phyloP scores from a whole-genome alignment of 2,888 invertebrate genomes.

The Oligia strigilis region DNA sequence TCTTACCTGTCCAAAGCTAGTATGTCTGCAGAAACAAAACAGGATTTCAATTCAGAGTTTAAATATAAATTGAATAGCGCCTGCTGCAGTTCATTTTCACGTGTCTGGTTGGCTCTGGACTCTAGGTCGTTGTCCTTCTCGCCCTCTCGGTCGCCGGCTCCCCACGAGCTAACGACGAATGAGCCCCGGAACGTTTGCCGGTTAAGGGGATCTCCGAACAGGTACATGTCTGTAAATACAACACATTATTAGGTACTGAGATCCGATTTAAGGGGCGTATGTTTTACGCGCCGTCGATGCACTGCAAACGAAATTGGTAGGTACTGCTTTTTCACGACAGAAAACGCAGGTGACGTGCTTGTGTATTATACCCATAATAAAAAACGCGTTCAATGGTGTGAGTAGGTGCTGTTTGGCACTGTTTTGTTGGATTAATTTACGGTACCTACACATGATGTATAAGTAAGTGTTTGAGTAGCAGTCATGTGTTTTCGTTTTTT shows the following conservation, averaged over 20 bases:
- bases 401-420: not conserved
- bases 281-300: not conserved
- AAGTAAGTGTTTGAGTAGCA: not conserved
- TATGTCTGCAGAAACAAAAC: constrained; percentile 95
- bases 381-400: not conserved
- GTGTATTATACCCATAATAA: not conserved
- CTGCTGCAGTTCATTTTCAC: constrained; percentile 94
- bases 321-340: not conserved
- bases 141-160: constrained; percentile 89
- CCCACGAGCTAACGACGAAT: constrained; percentile 94
- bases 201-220: constrained; percentile 93
- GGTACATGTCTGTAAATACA: constrained; percentile 92
- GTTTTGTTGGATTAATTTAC: constrained; percentile 8
- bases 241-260: constrained; percentile 4
- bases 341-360: not conserved
- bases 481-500: constrained; percentile 11
- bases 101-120: constrained; percentile 93
- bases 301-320: not conserved
- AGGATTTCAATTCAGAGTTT: constrained; percentile 93
- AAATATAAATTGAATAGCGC: constrained; percentile 94
- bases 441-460: not conserved
- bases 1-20: constrained; percentile 96
- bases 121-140: constrained; percentile 92
- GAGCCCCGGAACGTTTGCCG: constrained; percentile 96
- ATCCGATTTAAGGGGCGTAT: not conserved